Evolutionary conservation across 1,140 invertebrate species (phyloP).

Genomic region (Heliconius eleuchia): DNA sequence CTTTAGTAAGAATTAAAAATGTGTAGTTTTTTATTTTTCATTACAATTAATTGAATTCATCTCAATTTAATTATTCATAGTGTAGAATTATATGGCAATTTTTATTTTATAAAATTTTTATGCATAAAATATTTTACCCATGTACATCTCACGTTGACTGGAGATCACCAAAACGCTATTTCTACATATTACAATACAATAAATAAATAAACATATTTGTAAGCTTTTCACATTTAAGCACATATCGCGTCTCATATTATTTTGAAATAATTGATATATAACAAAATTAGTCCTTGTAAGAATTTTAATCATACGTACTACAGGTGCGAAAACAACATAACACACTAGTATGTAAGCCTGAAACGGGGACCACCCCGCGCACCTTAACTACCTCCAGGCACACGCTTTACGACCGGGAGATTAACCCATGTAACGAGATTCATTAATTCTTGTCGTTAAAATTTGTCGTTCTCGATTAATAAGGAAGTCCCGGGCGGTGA

Average conservation of each 20-base stretch:
- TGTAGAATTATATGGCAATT: too few relatives aligned
- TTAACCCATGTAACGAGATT: slow-evolving; percentile 83
- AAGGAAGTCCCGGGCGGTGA: slow-evolving; percentile 74
- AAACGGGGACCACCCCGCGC: slow-evolving; percentile 48
- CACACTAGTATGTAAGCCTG: slow-evolving; percentile 38
- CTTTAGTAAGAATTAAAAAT: neutral
- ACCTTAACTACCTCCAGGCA: slow-evolving; percentile 74
- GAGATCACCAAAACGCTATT: too few relatives aligned
- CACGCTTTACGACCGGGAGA: slow-evolving; percentile 80
- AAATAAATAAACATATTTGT: too few relatives aligned
- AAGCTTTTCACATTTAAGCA: too few relatives aligned
- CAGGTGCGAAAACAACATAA: slow-evolving; percentile 24
- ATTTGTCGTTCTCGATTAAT: slow-evolving; percentile 83
- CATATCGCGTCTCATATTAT: neutral
- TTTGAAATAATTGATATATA: neutral
- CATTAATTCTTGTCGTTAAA: slow-evolving; percentile 83
- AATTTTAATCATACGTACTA: neutral
- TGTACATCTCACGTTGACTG: too few relatives aligned
- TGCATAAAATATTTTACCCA: too few relatives aligned
- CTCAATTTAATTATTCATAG: too few relatives aligned
- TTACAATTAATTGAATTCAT: too few relatives aligned
- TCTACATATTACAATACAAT: neutral
- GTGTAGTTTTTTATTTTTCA: neutral
- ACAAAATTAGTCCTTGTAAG: neutral
- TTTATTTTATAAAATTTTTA: too few relatives aligned